Evolutionary conservation across 2,888 invertebrate genomes (phyloP).

Genomic region (Diplazon laetatorius): DNA sequence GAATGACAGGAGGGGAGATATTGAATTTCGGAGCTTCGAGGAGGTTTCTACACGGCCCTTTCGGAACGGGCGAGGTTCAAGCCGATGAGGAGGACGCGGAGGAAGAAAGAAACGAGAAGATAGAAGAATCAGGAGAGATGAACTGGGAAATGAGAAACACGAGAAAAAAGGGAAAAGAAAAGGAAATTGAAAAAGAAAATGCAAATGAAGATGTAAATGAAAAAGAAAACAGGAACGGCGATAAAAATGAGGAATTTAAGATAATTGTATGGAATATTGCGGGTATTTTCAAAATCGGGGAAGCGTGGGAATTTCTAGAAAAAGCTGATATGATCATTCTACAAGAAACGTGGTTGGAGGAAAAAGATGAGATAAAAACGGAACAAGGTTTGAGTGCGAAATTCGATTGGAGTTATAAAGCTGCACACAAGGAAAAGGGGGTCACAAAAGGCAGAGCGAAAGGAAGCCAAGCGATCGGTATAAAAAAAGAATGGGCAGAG

Average conservation of each 20-base stretch:
- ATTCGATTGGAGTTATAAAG: background rate
- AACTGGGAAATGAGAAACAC: no score
- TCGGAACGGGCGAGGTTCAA: constrained; percentile 1
- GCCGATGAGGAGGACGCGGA: background rate
- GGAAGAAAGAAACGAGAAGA: constrained; percentile 1
- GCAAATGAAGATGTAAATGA: no score
- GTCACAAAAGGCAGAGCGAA: constrained; percentile 6
- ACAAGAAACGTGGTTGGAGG: background rate
- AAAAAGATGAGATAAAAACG: background rate
- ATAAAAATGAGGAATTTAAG: background rate
- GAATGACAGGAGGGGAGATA: background rate
- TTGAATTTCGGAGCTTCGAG: constrained; percentile 1
- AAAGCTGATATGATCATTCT: constrained; percentile 4
- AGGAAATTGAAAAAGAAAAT: no score
- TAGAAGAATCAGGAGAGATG: no score
- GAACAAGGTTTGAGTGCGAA: background rate
- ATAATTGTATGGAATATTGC: constrained; percentile 14
- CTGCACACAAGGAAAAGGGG: background rate
- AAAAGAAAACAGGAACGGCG: no score
- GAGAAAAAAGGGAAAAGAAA: no score
- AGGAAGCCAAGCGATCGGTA: background rate
- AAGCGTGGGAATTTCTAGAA: constrained; percentile 6
- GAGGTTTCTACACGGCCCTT: constrained; percentile 1
- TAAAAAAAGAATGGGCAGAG: background rate
- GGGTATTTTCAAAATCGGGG: constrained; percentile 13